A percentile compares a stretch with the other conserved stretches of the same genome.
These are phyloP conservation scores for Armadillidium nasatum DNA, from an alignment of 1,140 invertebrate genomes.

Conservation along the genomic window DNA sequence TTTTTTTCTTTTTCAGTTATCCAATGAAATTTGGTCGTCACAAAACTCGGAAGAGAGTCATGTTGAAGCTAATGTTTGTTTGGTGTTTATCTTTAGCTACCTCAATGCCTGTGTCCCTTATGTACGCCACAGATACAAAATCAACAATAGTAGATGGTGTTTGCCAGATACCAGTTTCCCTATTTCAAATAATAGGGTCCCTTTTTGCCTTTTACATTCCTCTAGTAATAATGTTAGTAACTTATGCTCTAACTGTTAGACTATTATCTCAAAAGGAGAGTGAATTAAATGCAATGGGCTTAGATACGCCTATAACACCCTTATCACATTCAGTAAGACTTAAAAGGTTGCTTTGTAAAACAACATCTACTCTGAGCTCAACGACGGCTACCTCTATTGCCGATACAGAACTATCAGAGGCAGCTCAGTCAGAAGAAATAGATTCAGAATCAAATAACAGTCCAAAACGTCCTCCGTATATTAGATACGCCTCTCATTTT, in stretches of 20 bases:
- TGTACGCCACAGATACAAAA: constrained; percentile 80
- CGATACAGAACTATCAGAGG: constrained; percentile 24
- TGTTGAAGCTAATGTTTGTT: constrained; percentile 81
- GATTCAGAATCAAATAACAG: constrained; percentile 22
- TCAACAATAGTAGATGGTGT: constrained; percentile 64
- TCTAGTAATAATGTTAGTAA: constrained; percentile 85
- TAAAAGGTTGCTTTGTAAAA: constrained; percentile 40
- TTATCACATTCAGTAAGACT: constrained; percentile 29
- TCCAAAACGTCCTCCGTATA: constrained; percentile 28
- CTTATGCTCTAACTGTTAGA: constrained; percentile 83
- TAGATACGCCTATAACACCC: constrained; percentile 26
- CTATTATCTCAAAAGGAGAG: constrained; percentile 70
- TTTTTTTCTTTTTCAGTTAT: constrained; percentile 23
- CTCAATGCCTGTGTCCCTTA: constrained; percentile 77
- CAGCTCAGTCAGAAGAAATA: neutral
- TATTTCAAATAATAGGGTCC: constrained; percentile 87
- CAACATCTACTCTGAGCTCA: constrained; percentile 36
- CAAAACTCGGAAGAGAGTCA: constrained; percentile 58
- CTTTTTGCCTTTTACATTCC: constrained; percentile 95
- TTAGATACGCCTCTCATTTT: constrained; percentile 32
- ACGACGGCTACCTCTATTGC: constrained; percentile 34
- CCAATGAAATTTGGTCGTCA: constrained; percentile 31
- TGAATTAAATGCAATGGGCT: constrained; percentile 53
- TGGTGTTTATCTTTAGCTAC: constrained; percentile 84
- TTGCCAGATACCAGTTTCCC: constrained; percentile 78